Conservation (phyloP, 2,797 vertebrate genomes). For the Sphenopsis melanotis region DNA sequence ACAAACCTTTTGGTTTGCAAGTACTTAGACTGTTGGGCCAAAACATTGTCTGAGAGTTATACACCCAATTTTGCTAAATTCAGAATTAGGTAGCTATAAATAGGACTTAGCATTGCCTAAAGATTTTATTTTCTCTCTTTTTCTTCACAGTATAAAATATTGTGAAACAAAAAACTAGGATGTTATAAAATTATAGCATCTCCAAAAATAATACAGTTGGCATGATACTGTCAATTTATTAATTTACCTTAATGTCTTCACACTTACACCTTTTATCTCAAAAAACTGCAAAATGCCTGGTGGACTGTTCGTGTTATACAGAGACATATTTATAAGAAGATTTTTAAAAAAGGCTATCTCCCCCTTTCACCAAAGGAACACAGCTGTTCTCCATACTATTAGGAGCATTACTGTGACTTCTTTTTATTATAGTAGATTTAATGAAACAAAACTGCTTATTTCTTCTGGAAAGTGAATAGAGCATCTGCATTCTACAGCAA, state of each 20-base stretch:
- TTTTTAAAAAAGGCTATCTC: not conserved
- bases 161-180: not conserved
- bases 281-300: not conserved
- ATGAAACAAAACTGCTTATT: not conserved
- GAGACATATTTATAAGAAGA: not conserved
- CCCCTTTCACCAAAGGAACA: not conserved
- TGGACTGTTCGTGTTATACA: not conserved
- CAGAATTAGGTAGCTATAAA: not conserved
- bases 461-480: not conserved
- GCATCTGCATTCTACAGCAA: not conserved
- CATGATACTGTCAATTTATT: not conserved
- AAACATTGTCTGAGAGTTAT: not conserved
- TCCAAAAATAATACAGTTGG: not conserved
- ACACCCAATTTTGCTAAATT: not conserved
- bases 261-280: not conserved
- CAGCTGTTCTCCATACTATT: not conserved
- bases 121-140: not conserved
- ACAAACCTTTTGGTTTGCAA: not conserved
- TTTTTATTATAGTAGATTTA: not conserved
- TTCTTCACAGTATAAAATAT: not conserved
- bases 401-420: not conserved
- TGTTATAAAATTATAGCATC: not conserved
- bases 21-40: not conserved
- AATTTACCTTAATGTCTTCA: not conserved
- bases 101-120: not conserved